Base-by-base conservation (phyloP, 2,888 invertebrate genomes). In the Flexamia atlantica region DNA sequence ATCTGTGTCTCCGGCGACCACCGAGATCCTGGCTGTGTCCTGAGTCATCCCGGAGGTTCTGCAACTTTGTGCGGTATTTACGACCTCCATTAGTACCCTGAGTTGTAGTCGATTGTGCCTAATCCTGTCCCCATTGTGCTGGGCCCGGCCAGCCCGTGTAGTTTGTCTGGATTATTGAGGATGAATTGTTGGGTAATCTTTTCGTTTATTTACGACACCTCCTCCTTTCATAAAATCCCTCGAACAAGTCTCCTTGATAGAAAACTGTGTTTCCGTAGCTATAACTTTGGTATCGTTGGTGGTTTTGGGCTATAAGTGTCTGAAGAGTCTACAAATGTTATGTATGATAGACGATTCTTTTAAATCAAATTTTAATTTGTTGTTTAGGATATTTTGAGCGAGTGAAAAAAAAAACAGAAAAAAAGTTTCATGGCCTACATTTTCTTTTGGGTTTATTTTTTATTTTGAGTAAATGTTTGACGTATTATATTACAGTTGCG, bases 131-230 rank as follows among this genome's bases (percentile, higher is more conserved):
- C 64, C 64, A 64, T 64, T 64, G 64, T 64, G 72, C 40, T 3
- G 28, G 40, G 23, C 40, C 36, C 42, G 23, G 20, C n/a, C 9
- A 20, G 2, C 32, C 32, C 72, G 3, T 72, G 72, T 72, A 72
- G 72, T 72, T 72, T 72, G 72, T 72, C 72, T 72, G 72, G 72
- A 36, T 72, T 72, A 72, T 42, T 20, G 32, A n/a, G 28, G 64
- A 64, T 64, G 64, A 64, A 64, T 64, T 64, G 64, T 64, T 30
- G 64, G 28, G 30, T 64, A 64, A 64, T 64, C 64, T 64, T 64
- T 30, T 17, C 64, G 0, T 64, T 64, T 64, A 64, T 64, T 64
- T 64, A 64, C 30, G 64, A 64, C 64, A 28, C 64, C 64, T 57
- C 4, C 46, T 46, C 5, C 53, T 53, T 53, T 53, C 53, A 5